Evolutionary conservation across 2,888 invertebrate genomes (phyloP).

Genomic region (Pomacea canaliculata): DNA sequence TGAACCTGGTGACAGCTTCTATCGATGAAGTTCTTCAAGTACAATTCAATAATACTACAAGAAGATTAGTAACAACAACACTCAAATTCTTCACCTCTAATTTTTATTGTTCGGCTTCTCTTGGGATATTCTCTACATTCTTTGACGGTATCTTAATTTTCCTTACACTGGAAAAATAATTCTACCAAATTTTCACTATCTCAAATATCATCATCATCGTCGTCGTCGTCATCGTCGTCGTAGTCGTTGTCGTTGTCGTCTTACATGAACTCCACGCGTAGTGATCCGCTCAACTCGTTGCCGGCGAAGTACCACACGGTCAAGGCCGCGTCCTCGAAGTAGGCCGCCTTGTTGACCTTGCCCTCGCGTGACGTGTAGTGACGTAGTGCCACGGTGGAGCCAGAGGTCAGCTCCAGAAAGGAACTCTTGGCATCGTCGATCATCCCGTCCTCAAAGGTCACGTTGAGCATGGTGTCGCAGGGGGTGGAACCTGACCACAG

Average conservation of each 20-base stretch:
- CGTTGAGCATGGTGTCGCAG: conserved; percentile 45
- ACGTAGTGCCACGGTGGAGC: conserved; percentile 26
- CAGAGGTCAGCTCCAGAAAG: conserved; percentile 38
- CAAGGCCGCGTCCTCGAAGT: conserved; percentile 37
- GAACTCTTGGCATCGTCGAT: conserved; percentile 40
- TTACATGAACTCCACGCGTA: conserved; percentile 34
- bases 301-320: conserved; percentile 41
- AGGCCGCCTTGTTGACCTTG: conserved; percentile 34
- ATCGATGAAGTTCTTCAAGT: no score
- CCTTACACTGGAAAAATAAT: no score
- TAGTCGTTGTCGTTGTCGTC: no score
- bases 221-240: no score
- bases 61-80: no score
- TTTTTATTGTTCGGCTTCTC: no score
- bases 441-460: conserved; percentile 41
- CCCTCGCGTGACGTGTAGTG: conserved; percentile 6
- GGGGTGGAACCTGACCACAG: conserved; percentile 31
- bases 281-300: conserved; percentile 40
- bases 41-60: no score
- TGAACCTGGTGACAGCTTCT: conserved; percentile 29
- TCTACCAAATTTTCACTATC: no score
- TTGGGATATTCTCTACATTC: no score
- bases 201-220: no score
- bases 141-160: no score
- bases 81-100: no score